phyloP scores from a whole-genome alignment of 1,140 invertebrate species.

The Chrysoperla carnea region DNA sequence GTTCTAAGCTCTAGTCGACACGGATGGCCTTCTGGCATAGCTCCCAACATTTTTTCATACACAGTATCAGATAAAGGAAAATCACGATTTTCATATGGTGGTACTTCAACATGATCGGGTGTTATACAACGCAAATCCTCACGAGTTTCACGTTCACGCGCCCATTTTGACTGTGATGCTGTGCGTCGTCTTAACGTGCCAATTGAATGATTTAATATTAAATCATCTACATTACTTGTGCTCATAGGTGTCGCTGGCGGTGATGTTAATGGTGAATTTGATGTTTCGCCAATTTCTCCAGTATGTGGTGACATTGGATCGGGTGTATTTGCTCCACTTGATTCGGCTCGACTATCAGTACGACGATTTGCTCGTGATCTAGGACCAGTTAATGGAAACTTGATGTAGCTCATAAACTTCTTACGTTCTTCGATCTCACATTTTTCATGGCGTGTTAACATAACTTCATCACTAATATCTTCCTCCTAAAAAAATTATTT shows the following conservation, averaged over 20 bases:
- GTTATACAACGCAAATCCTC: slow-evolving; percentile 15
- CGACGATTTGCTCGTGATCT: slow-evolving; percentile 38
- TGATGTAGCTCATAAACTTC: slow-evolving; percentile 53
- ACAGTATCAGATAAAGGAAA: slow-evolving; percentile 57
- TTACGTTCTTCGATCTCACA: slow-evolving; percentile 63
- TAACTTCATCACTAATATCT: slow-evolving; percentile 57
- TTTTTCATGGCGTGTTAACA: slow-evolving; percentile 45
- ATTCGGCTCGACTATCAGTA: slow-evolving; percentile 46
- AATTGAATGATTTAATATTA: slow-evolving; percentile 17
- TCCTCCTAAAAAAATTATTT: slow-evolving; percentile 36
- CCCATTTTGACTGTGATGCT: slow-evolving; percentile 24
- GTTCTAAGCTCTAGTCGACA: slow-evolving; percentile 2
- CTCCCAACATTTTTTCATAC: slow-evolving; percentile 48
- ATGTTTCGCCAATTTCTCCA: slow-evolving; percentile 24
- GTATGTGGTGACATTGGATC: slow-evolving; percentile 31
- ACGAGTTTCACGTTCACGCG: slow-evolving; percentile 16
- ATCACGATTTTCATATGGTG: slow-evolving; percentile 50
- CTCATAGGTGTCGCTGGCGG: slow-evolving; percentile 36
- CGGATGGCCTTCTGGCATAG: slow-evolving; percentile 43
- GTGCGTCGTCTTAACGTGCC: slow-evolving; percentile 28
- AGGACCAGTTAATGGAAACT: slow-evolving; percentile 37
- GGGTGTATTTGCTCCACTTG: slow-evolving; percentile 53
- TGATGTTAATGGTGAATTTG: slow-evolving; percentile 32
- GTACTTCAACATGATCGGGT: slow-evolving; percentile 13
- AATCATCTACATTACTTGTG: slow-evolving; percentile 9